Base-by-base conservation (phyloP, 2,888 invertebrate genomes). In the Dromius quadrimaculatus region DNA sequence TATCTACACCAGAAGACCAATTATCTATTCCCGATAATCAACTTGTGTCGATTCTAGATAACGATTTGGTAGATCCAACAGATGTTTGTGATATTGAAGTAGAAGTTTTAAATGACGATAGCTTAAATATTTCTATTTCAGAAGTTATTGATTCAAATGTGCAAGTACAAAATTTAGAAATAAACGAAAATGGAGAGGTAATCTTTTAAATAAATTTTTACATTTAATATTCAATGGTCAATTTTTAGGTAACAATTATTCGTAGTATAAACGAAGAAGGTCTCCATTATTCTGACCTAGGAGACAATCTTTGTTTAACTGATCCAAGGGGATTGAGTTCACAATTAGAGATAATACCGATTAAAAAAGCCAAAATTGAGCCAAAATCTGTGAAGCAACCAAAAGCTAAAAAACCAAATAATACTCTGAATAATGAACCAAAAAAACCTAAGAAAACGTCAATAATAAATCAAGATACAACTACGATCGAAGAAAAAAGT, bases 391-490 rank as follows among this genome's bases (percentile, higher is more conserved):
- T n/a, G n/a, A 57, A 32, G 19, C 38, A 47, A 22, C 41, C 23
- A 13, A 61, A 47, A 47, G 22, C 13, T 2, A 70, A 41, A 22
- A 70, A 62, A 34, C 22, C 11, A 4, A 32, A 34, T 8, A 22
- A 45, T 32, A 9, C 61, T 36, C n/a, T 62, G 8, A 61, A 15
- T 36, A 13, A 45, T 8, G 57, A 32, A 38, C 6, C 15, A 13
- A 36, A 19, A 13, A 70, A 47, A 70, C 38, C 79, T 65, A 76
- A 77, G 1, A 81, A 80, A 65, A 74, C 77, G 6, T 74, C 78
- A 8, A 76, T 78, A 34, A 69, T 76, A 3, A 81, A 79, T 71
- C 81, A 79, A 66, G 79, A 78, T 75, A 77, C 78, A 57, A 59
- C 45, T 11, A 50, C 50, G 4, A 1, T 36, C 15, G 70, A 70